phyloP scores from a whole-genome alignment of 1,140 invertebrate genomes.

The Microvelia longipes region DNA sequence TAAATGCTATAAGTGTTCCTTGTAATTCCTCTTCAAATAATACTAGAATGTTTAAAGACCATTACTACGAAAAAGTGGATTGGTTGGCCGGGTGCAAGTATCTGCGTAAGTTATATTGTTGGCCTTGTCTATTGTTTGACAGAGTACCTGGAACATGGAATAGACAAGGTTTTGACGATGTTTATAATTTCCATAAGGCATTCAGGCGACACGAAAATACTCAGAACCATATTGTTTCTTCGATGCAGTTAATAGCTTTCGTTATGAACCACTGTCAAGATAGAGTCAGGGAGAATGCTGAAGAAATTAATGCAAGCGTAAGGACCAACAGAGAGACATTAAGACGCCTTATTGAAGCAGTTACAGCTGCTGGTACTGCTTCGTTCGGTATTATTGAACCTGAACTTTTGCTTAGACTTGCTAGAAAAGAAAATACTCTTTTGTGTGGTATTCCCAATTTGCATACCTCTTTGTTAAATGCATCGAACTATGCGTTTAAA shows the following conservation, averaged over 20 bases:
- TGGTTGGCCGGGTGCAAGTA: background rate
- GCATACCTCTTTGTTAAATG: background rate
- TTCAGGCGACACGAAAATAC: background rate
- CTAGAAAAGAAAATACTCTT: background rate
- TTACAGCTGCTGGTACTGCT: background rate
- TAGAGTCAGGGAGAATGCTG: background rate
- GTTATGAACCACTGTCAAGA: background rate
- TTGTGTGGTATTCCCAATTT: background rate
- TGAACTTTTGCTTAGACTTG: background rate
- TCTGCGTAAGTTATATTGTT: background rate
- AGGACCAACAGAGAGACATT: background rate
- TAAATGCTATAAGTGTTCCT: background rate
- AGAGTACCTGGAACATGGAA: background rate
- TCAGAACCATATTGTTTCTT: background rate
- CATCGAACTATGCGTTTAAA: background rate
- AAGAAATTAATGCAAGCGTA: background rate
- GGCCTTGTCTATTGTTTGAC: background rate
- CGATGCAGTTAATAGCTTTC: background rate
- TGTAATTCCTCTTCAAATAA: background rate
- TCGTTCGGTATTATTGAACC: background rate
- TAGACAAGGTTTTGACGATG: background rate
- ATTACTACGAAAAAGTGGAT: background rate
- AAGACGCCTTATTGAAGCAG: background rate
- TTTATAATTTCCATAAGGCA: background rate
- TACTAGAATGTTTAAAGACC: background rate